Percentiles rank a stretch among this genome's conserved stretches.
phyloP scores from a whole-genome alignment of 2,797 vertebrate genomes.

The Tragopan temminckii region DNA sequence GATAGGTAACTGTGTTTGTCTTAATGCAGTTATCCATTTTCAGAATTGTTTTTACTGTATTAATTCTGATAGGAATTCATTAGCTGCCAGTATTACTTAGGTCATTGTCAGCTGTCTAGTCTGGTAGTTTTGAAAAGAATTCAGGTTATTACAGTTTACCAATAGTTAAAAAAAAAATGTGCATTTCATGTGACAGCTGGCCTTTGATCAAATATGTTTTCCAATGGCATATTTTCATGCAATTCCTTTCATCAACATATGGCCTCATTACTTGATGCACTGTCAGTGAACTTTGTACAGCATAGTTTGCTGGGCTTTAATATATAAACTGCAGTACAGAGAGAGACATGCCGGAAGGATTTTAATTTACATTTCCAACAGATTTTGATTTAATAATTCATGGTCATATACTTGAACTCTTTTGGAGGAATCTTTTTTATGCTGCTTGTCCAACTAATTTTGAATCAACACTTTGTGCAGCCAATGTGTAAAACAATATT shows the following conservation, averaged over 20 bases:
- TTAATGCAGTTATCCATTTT: background rate
- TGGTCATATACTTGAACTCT: background rate
- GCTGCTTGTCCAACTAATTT: constrained; percentile 7
- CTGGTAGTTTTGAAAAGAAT: background rate
- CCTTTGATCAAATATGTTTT: constrained; percentile 55
- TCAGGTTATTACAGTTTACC: background rate
- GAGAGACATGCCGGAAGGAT: background rate
- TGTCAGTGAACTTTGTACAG: constrained; percentile 40
- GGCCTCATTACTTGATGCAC: constrained; percentile 48
- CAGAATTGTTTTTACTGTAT: background rate
- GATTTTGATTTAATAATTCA: constrained; percentile 59
- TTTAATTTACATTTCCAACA: constrained; percentile 65
- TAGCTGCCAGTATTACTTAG: background rate
- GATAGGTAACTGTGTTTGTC: background rate
- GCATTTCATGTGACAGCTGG: background rate
- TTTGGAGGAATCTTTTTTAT: background rate
- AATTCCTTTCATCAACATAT: background rate
- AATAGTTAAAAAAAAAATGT: constrained; percentile 14
- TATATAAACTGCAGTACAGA: background rate
- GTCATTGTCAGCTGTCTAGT: background rate
- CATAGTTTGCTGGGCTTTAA: background rate
- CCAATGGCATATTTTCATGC: constrained; percentile 16
- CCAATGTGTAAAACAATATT: background rate
- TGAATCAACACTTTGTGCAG: constrained; percentile 34
- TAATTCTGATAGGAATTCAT: background rate